phyloP scores from a whole-genome alignment of 1,140 invertebrate species.

The Pseudoatta argentina region DNA sequence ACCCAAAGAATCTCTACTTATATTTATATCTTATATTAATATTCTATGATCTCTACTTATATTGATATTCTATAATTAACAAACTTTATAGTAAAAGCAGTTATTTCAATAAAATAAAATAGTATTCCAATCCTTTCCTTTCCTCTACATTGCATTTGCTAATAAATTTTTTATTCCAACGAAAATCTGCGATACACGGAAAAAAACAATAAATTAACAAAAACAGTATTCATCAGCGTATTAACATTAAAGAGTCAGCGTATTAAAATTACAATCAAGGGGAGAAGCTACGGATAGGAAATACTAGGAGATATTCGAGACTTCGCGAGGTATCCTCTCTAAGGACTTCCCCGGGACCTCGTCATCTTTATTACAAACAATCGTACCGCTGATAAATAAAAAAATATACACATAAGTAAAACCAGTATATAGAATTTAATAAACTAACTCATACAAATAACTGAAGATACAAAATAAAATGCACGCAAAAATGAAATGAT shows the following conservation, averaged over 20 bases:
- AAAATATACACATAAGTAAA: conserved; percentile 24
- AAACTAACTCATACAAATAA: conserved; percentile 23
- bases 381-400: conserved; percentile 1
- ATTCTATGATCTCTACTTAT: no score
- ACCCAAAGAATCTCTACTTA: no score
- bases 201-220: conserved; percentile 25
- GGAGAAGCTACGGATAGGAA: background rate
- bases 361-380: background rate
- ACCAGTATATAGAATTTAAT: conserved; percentile 44
- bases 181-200: background rate
- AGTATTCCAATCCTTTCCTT: no score
- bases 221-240: background rate
- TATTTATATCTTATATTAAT: no score
- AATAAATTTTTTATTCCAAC: background rate
- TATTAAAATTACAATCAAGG: background rate
- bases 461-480: conserved; percentile 52
- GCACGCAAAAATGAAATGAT: background rate
- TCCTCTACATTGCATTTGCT: background rate
- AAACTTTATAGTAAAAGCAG: no score
- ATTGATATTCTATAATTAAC: no score
- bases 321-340: background rate
- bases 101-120: no score
- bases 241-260: background rate
- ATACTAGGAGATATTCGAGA: background rate
- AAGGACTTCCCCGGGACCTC: background rate